Conservation (phyloP, 2,888 invertebrate genomes). For the Cryptops parisi region DNA sequence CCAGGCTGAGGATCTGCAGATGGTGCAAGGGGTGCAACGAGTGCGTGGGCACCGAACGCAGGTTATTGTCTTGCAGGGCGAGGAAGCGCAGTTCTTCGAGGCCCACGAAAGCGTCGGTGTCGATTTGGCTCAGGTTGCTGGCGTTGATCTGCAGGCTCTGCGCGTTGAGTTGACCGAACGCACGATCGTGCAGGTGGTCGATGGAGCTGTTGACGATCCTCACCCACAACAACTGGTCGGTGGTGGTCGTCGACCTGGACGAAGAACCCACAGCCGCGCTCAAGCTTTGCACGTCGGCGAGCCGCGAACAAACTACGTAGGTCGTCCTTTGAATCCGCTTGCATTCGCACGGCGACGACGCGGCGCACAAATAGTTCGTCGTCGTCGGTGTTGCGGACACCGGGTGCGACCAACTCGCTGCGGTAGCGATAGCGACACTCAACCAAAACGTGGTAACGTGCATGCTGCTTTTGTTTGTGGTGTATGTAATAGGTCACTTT, state of each 20-base stretch:
- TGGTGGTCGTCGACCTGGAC: too few species aligned
- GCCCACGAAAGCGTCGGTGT: conserved; percentile 55
- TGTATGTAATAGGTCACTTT: too few species aligned
- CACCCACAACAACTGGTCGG: conserved; percentile 12
- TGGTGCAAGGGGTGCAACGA: conserved; percentile 8
- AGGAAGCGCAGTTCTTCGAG: conserved; percentile 62
- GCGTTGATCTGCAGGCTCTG: conserved; percentile 17
- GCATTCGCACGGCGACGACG: neutral
- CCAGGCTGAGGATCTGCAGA: conserved; percentile 61
- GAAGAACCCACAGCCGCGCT: neutral
- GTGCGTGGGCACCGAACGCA: conserved; percentile 41
- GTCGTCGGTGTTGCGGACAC: neutral
- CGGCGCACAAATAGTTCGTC: neutral
- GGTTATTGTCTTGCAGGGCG: conserved; percentile 68
- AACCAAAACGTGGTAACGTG: too few species aligned
- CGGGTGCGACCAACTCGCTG: neutral
- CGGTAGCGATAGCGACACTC: neutral
- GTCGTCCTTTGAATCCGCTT: neutral
- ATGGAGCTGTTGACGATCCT: conserved; percentile 10
- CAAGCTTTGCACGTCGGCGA: neutral
- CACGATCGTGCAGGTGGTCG: neutral
- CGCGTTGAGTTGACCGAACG: conserved; percentile 11
- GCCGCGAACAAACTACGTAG: neutral
- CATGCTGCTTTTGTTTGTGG: too few species aligned
- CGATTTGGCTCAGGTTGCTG: conserved; percentile 30